These are phyloP conservation scores for Hozukius guyotensis DNA, from an alignment of 2,797 vertebrate genomes.

Conservation along the genomic window DNA sequence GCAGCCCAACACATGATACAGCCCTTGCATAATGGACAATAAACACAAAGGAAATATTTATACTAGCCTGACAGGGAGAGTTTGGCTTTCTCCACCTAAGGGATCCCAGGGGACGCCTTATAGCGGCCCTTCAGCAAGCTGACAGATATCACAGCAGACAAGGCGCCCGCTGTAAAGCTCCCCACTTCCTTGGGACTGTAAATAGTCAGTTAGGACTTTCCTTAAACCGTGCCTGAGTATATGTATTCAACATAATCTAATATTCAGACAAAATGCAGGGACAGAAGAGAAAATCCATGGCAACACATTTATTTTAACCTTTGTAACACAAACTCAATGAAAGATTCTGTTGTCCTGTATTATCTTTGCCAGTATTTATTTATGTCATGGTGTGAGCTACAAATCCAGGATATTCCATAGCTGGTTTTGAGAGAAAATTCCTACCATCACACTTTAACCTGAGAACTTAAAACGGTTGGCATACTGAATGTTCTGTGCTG, in stretches of 20 bases:
- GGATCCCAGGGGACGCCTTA: conserved; percentile 62
- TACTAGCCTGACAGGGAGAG: conserved; percentile 69
- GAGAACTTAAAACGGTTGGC: not conserved
- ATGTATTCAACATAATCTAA: conserved; percentile 34
- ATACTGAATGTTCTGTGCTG: not conserved
- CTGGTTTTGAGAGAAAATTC: not conserved
- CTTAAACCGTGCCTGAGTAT: conserved; percentile 11
- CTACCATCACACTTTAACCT: not conserved
- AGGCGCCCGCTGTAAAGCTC: conserved; percentile 38
- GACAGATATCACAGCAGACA: conserved; percentile 78
- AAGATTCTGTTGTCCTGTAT: not conserved
- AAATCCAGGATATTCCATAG: not conserved
- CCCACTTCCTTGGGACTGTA: conserved; percentile 53
- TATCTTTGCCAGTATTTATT: not conserved
- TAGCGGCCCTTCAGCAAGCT: conserved; percentile 55
- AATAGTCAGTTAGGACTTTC: conserved; percentile 48
- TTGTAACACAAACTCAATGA: not conserved
- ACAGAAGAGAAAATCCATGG: not conserved
- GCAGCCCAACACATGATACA: conserved; percentile 36
- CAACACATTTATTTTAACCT: not conserved
- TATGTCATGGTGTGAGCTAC: not conserved
- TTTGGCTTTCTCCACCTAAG: conserved; percentile 65
- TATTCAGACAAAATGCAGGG: conserved; percentile 10
- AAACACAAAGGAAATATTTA: conserved; percentile 77
- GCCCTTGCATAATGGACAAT: conserved; percentile 63